Percentiles rank a stretch among this genome's conserved stretches.
Conservation (phyloP, 2,797 vertebrate species). For the Pseudotriccus pelzelni region DNA sequence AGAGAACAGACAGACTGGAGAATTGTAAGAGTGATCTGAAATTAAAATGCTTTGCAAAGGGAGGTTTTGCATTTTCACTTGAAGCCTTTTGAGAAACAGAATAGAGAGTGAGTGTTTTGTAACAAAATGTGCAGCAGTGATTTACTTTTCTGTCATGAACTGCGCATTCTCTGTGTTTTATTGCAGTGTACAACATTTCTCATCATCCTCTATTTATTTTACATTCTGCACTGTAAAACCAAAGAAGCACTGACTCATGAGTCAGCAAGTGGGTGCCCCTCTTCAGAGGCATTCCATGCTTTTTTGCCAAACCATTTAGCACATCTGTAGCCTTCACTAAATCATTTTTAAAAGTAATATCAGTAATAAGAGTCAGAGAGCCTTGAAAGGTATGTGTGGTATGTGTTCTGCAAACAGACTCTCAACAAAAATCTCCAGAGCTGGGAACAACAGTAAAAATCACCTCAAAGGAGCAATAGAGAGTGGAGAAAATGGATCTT, state of each 20-base stretch:
- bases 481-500: slow-evolving; percentile 41
- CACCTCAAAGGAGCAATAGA: slow-evolving; percentile 53
- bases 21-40: slow-evolving; percentile 18
- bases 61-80: slow-evolving; percentile 10
- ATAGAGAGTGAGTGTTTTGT: not conserved
- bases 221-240: slow-evolving; percentile 33
- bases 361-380: slow-evolving; percentile 42
- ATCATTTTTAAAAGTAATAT: slow-evolving; percentile 62
- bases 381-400: slow-evolving; percentile 50
- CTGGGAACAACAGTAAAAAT: slow-evolving; percentile 53
- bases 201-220: slow-evolving; percentile 49
- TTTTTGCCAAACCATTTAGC: slow-evolving; percentile 55
- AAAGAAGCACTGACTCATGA: slow-evolving; percentile 38
- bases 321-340: slow-evolving; percentile 60
- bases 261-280: slow-evolving; percentile 27
- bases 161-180: not conserved
- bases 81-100: not conserved
- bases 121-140: slow-evolving; percentile 6
- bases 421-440: slow-evolving; percentile 28
- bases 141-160: slow-evolving; percentile 22
- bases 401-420: slow-evolving; percentile 51
- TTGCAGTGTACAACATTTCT: slow-evolving; percentile 22
- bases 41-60: slow-evolving; percentile 21
- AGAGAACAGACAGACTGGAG: not conserved
- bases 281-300: slow-evolving; percentile 15